A percentile compares a stretch with the other conserved stretches of the same genome.
Conservation (phyloP, 2,888 invertebrate genomes). For the Nezara viridula region DNA sequence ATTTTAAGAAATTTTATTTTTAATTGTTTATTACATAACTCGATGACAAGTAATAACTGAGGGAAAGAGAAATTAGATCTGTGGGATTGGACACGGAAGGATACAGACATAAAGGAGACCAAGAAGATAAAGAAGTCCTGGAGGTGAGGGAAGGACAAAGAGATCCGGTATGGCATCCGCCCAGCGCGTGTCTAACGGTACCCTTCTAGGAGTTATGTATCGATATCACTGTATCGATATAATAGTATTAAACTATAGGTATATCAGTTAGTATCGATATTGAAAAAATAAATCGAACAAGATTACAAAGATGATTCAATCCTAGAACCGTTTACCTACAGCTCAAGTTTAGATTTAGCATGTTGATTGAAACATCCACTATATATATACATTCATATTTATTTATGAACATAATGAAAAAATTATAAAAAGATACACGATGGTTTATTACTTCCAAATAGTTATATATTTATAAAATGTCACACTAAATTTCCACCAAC, state of each 20-base stretch:
- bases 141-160: background rate
- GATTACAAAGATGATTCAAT: background rate
- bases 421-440: no score
- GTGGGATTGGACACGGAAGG: background rate
- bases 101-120: constrained; percentile 11
- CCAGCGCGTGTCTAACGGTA: constrained; percentile 34
- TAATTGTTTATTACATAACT: background rate
- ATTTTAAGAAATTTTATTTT: background rate
- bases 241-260: background rate
- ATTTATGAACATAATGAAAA: no score
- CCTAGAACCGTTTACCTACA: background rate
- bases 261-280: background rate
- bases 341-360: no score
- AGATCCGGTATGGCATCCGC: background rate
- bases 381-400: no score
- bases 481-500: no score
- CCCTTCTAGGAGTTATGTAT: background rate
- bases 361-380: no score
- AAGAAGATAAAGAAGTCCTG: background rate
- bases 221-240: background rate
- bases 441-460: no score
- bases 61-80: background rate
- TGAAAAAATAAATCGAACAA: background rate
- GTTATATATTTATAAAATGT: no score
- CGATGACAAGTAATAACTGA: background rate